phyloP scores from a whole-genome alignment of 2,888 invertebrate species.

The Endomychus coccineus region DNA sequence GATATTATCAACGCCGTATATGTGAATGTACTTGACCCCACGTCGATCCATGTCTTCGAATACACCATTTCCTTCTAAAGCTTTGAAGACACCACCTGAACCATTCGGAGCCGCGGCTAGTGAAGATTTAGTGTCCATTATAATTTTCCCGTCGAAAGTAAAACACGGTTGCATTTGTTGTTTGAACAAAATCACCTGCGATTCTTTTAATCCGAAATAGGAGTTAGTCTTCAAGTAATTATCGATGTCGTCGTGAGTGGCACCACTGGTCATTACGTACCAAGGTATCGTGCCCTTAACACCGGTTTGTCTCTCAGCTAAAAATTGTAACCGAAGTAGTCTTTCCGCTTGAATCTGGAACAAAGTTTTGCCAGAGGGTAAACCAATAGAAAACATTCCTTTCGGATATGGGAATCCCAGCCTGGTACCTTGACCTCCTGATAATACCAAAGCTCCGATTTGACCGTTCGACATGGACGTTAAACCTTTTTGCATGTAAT shows the following conservation, averaged over 20 bases:
- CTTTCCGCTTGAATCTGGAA: conserved; percentile 96
- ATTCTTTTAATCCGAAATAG: conserved; percentile 77
- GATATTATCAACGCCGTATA: conserved; percentile 97
- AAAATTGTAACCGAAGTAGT: conserved; percentile 66
- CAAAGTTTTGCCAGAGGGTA: conserved; percentile 83
- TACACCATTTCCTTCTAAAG: conserved; percentile 66
- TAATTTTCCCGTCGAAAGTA: conserved; percentile 85
- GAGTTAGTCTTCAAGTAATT: conserved; percentile 72
- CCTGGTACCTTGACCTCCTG: conserved; percentile 96
- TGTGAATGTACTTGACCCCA: conserved; percentile 84
- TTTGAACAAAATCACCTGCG: conserved; percentile 81
- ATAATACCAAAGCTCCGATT: conserved; percentile 85
- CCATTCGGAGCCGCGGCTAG: conserved; percentile 88
- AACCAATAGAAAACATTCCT: conserved; percentile 89
- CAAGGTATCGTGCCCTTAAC: conserved; percentile 60
- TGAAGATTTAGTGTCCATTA: conserved; percentile 72
- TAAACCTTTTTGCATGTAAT: conserved; percentile 64
- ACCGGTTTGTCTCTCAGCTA: conserved; percentile 60
- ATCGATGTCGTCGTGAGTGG: conserved; percentile 77
- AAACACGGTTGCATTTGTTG: conserved; percentile 90
- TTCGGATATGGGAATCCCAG: conserved; percentile 92
- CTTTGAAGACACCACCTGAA: conserved; percentile 79
- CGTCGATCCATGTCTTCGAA: conserved; percentile 70
- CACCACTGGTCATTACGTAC: conserved; percentile 97
- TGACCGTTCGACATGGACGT: conserved; percentile 51